A percentile compares a stretch with the other conserved stretches of the same genome.
Conservation (phyloP, 2,888 invertebrate genomes). For the Ophion ellenae region DNA sequence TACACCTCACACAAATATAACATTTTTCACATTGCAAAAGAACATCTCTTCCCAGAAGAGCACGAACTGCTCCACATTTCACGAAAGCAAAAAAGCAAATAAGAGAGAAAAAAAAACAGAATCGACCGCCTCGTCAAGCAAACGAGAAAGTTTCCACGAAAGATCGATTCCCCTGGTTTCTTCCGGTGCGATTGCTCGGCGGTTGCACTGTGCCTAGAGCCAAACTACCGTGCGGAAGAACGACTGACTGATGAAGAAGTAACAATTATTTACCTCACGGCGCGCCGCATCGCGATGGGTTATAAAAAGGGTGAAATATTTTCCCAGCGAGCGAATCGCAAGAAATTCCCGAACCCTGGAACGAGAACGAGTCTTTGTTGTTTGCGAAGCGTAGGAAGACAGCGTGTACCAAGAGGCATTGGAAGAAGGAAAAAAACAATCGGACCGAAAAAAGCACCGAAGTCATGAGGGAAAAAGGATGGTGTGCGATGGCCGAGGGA, state of each 20-base stretch:
- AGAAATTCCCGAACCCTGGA: conserved; percentile 49
- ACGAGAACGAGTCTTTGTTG: conserved; percentile 39
- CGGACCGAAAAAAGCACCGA: conserved; percentile 10
- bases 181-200: conserved; percentile 42
- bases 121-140: conserved; percentile 31
- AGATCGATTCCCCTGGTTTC: conserved; percentile 21
- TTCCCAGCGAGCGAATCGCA: conserved; percentile 63
- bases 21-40: neutral
- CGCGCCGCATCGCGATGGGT: conserved; percentile 30
- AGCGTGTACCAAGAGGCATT: conserved; percentile 1
- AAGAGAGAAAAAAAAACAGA: conserved; percentile 1
- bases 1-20: neutral
- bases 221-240: conserved; percentile 59
- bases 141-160: conserved; percentile 60
- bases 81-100: neutral
- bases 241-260: conserved; percentile 63
- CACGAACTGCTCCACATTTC: conserved; percentile 10
- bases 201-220: conserved; percentile 56
- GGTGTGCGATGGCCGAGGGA: conserved; percentile 40
- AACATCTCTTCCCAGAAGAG: conserved; percentile 20
- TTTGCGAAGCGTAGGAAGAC: conserved; percentile 1
- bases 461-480: conserved; percentile 44
- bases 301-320: conserved; percentile 60
- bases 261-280: conserved; percentile 54
- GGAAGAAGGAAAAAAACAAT: conserved; percentile 23